Percentiles rank a stretch among this genome's conserved stretches.
Evolutionary conservation across 2,113 vertebrate species (phyloP).

Genomic region (Pantherophis guttatus): DNA sequence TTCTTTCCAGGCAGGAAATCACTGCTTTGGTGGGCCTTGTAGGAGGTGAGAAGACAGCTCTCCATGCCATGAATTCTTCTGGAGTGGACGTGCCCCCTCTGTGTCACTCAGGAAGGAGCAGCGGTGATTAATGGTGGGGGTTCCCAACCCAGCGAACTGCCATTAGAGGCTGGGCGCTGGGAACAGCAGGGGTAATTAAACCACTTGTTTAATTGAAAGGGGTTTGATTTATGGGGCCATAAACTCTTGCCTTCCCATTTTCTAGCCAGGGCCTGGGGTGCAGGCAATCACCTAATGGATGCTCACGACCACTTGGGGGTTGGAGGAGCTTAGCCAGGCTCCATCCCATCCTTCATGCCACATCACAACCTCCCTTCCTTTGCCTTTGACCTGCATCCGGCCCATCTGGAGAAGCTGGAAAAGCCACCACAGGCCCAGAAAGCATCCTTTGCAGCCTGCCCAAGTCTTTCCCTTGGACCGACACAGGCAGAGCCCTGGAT

Average conservation of each 20-base stretch:
- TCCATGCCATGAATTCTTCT: not conserved
- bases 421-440: not conserved
- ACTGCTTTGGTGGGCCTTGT: not conserved
- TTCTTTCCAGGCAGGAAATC: not conserved
- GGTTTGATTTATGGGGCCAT: conserved; percentile 17
- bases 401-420: too few species aligned
- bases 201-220: conserved; percentile 18
- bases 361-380: too few species aligned
- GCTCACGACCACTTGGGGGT: not conserved
- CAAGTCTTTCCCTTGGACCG: not conserved
- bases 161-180: not conserved
- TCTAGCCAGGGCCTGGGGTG: not conserved
- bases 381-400: not conserved
- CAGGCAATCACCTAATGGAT: conserved; percentile 16
- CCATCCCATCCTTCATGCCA: not conserved
- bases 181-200: conserved; percentile 9
- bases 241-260: conserved; percentile 9
- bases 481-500: not conserved
- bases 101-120: not conserved
- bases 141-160: not conserved
- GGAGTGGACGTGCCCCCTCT: not conserved
- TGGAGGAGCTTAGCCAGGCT: not conserved
- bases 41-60: not conserved
- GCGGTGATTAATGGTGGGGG: not conserved
- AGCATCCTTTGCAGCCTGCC: not conserved